Percentiles rank a stretch among this genome's conserved stretches.
Evolutionary conservation across 1,140 invertebrate species (phyloP).

Genomic region (Plodia interpunctella): DNA sequence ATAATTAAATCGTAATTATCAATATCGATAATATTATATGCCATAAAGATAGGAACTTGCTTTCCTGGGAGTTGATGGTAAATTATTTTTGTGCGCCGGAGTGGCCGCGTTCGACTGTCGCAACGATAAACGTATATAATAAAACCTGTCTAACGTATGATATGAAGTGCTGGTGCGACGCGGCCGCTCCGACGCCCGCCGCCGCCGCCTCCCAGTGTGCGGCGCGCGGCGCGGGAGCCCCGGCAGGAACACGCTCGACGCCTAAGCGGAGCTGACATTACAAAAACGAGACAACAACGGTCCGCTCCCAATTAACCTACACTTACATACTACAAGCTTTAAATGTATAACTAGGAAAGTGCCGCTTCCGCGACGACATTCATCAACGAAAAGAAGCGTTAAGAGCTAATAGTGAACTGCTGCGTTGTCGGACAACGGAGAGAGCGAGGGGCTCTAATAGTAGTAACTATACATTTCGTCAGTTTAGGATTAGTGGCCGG

Average conservation of each 20-base stretch:
- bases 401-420: constrained; percentile 76
- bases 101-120: constrained; percentile 57
- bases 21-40: constrained; percentile 79
- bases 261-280: constrained; percentile 15
- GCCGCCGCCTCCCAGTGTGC: constrained; percentile 73
- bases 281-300: constrained; percentile 38
- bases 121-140: constrained; percentile 73
- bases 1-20: constrained; percentile 79
- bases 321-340: constrained; percentile 74
- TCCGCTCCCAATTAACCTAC: constrained; percentile 61
- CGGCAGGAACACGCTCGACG: constrained; percentile 19
- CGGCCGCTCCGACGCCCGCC: constrained; percentile 51
- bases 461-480: constrained; percentile 75
- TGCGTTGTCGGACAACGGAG: constrained; percentile 75
- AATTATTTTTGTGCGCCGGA: constrained; percentile 44
- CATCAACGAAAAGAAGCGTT: constrained; percentile 72
- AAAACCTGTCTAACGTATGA: constrained; percentile 76
- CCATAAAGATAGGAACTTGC: constrained; percentile 82
- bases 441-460: constrained; percentile 64
- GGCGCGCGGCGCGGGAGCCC: constrained; percentile 54
- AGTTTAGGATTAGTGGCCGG: constrained; percentile 76
- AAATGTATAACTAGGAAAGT: constrained; percentile 72
- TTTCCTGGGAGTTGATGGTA: constrained; percentile 80
- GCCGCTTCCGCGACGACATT: constrained; percentile 57
- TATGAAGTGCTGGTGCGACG: constrained; percentile 61